Conservation (phyloP, 1,140 invertebrate genomes). For the Homalodisca vitripennis region DNA sequence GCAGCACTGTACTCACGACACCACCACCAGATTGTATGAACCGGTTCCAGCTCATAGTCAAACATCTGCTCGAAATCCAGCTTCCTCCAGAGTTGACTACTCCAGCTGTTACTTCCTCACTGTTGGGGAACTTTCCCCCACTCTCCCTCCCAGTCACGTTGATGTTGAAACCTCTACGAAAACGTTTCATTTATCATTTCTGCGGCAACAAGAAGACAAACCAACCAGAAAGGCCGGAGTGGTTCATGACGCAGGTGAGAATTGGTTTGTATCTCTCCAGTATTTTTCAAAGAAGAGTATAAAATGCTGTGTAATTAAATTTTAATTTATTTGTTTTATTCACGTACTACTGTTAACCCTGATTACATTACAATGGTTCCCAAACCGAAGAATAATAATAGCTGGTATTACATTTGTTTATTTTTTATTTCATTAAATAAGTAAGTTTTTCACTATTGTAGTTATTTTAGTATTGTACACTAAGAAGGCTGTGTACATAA, state of each 20-base stretch:
- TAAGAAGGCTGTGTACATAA: too few species aligned
- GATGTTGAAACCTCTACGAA: conserved; percentile 66
- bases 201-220: conserved; percentile 84
- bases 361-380: too few species aligned
- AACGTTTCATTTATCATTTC: conserved; percentile 88
- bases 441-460: too few species aligned
- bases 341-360: too few species aligned
- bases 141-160: conserved; percentile 63
- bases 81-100: conserved; percentile 53
- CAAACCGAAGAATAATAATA: too few species aligned
- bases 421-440: too few species aligned
- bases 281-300: too few species aligned
- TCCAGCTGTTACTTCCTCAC: conserved; percentile 52
- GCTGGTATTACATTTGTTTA: too few species aligned
- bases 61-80: conserved; percentile 71
- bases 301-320: too few species aligned
- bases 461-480: too few species aligned
- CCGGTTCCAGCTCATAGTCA: conserved; percentile 65
- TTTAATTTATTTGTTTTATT: too few species aligned
- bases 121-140: conserved; percentile 59
- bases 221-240: conserved; percentile 86
- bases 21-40: conserved; percentile 58
- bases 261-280: too few species aligned
- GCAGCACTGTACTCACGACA: conserved; percentile 53
- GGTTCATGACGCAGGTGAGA: conserved; percentile 59